Evolutionary conservation across 2,888 invertebrate species (phyloP).

Genomic region (Chrysolina oricalcia): DNA sequence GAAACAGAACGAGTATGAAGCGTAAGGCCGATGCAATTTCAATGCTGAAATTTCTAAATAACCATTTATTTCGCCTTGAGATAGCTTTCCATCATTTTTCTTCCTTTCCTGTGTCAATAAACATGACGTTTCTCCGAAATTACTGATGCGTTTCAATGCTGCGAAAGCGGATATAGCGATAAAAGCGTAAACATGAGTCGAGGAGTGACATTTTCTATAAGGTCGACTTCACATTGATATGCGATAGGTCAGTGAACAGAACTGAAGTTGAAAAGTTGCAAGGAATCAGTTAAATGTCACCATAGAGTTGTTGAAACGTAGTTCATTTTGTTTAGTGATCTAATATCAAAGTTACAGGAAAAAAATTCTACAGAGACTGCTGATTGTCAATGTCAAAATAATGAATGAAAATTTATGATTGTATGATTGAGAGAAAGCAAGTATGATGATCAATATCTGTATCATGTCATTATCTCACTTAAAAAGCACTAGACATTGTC

Average conservation of each 20-base stretch:
- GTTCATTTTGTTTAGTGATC: too few species aligned
- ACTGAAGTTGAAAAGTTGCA: background rate
- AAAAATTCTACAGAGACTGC: too few species aligned
- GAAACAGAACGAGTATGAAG: constrained; percentile 2
- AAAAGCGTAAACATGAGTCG: background rate
- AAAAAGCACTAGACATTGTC: too few species aligned
- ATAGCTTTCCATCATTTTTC: constrained; percentile 2
- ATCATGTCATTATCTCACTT: too few species aligned
- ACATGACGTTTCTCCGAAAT: background rate
- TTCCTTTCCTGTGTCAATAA: constrained; percentile 1
- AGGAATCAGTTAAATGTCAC: too few species aligned
- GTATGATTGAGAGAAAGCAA: too few species aligned
- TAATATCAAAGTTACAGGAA: too few species aligned
- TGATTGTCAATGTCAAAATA: too few species aligned
- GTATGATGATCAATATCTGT: too few species aligned
- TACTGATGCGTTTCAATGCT: background rate
- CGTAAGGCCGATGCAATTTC: background rate
- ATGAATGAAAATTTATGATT: too few species aligned
- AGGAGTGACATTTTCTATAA: background rate
- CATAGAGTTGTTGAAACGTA: too few species aligned
- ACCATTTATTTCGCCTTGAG: background rate
- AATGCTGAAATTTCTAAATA: background rate
- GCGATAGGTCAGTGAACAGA: background rate
- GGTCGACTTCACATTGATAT: background rate
- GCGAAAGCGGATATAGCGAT: background rate